These are phyloP conservation scores for Eira barbara DNA, from an alignment of 2,113 vertebrate genomes.

Conservation along the genomic window DNA sequence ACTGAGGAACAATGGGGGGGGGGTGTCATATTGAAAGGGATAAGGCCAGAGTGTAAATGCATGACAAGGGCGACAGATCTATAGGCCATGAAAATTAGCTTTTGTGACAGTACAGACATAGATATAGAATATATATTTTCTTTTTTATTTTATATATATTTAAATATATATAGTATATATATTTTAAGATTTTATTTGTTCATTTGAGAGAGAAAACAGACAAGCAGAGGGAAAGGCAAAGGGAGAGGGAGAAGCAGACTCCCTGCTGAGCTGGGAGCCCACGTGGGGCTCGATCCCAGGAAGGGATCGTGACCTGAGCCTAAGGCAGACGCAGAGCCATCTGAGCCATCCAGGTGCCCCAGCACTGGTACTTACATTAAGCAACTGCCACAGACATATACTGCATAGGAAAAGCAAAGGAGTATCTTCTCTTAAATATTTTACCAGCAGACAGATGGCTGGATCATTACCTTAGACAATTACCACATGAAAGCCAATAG, in stretches of 20 bases:
- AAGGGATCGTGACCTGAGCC: not conserved
- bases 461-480: not conserved
- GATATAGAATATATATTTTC: too few species aligned
- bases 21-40: not conserved
- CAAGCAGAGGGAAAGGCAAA: not conserved
- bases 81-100: not conserved
- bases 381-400: not conserved
- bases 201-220: not conserved
- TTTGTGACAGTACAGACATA: not conserved
- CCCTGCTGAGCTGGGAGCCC: too few species aligned
- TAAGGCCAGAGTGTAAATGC: not conserved
- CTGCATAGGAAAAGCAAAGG: not conserved
- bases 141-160: too few species aligned
- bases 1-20: not conserved
- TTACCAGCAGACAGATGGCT: not conserved
- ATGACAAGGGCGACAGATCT: not conserved
- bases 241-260: not conserved
- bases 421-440: not conserved
- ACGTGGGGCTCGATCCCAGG: not conserved
- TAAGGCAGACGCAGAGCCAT: not conserved
- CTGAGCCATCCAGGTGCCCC: not conserved
- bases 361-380: not conserved
- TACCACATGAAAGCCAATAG: not conserved
- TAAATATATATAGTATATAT: too few species aligned
- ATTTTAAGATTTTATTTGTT: not conserved